Conservation (phyloP, 2,888 invertebrate species). For the Chelonus formosanus region DNA sequence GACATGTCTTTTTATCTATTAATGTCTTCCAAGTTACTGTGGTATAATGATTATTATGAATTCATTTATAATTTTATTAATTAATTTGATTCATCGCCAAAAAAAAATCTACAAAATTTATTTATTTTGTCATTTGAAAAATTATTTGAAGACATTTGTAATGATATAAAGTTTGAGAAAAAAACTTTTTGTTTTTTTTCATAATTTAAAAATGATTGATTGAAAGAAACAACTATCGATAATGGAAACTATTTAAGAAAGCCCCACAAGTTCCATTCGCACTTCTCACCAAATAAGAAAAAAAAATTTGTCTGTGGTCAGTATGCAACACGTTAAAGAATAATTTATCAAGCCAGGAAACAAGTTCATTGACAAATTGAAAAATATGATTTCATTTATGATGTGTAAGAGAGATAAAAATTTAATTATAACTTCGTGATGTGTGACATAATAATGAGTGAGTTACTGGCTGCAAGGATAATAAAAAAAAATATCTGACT, state of each 20-base stretch:
- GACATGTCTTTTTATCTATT: constrained; percentile 38
- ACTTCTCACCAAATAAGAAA: constrained; percentile 18
- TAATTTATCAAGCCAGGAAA: constrained; percentile 16
- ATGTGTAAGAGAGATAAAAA: constrained; percentile 19
- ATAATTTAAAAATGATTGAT: constrained; percentile 18
- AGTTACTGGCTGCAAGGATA: constrained; percentile 30
- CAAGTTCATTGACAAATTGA: constrained; percentile 10
- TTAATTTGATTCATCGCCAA: not conserved
- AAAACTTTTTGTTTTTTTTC: constrained; percentile 26
- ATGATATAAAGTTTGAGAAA: constrained; percentile 10
- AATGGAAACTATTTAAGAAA: constrained; percentile 39
- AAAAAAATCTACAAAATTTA: no score
- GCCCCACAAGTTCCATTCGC: constrained; percentile 19
- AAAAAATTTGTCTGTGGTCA: constrained; percentile 18
- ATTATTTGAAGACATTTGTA: not conserved
- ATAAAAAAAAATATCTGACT: constrained; percentile 42
- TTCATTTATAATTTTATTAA: not conserved
- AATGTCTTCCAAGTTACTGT: constrained; percentile 50
- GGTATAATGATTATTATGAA: constrained; percentile 7
- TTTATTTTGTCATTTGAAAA: no score
- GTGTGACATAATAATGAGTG: constrained; percentile 25
- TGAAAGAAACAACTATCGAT: constrained; percentile 35
- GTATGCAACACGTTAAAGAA: constrained; percentile 17
- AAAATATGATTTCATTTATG: not conserved
- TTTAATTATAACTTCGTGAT: constrained; percentile 23